Percentiles rank a stretch among this genome's conserved stretches.
Conservation (phyloP, 2,888 invertebrate species). For the Diaphora mendica region DNA sequence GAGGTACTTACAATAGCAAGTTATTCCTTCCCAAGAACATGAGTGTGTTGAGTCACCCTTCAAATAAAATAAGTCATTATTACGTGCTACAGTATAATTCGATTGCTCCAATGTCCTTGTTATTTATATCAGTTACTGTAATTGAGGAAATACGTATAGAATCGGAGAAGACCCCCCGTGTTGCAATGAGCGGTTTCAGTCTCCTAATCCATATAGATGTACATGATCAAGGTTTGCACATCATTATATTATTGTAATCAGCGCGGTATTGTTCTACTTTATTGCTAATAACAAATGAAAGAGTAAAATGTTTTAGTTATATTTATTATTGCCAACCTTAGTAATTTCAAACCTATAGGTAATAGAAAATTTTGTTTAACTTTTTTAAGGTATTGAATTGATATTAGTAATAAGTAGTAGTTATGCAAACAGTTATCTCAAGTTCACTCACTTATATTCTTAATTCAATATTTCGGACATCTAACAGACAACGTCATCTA, state of each 20-base stretch:
- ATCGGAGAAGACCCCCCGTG: constrained; percentile 12
- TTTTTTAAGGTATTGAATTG: too few species aligned
- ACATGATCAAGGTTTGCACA: neutral
- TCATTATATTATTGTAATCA: neutral
- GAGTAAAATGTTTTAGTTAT: neutral
- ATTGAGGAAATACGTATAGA: constrained; percentile 20
- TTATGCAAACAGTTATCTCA: too few species aligned
- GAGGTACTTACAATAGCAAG: neutral
- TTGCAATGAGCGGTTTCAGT: neutral
- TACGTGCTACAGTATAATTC: constrained; percentile 14
- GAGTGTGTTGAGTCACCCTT: constrained; percentile 11
- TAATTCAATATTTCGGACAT: too few species aligned
- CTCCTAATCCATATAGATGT: neutral
- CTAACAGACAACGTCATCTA: too few species aligned
- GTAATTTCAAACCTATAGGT: too few species aligned
- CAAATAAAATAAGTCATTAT: constrained; percentile 20
- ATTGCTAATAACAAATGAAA: too few species aligned
- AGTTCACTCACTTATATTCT: too few species aligned
- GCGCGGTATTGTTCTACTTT: too few species aligned
- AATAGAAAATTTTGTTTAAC: too few species aligned
- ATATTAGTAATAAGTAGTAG: too few species aligned
- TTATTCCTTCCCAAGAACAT: neutral
- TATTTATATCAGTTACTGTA: constrained; percentile 9
- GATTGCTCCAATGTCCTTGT: constrained; percentile 19
- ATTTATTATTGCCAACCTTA: neutral